phyloP scores from a whole-genome alignment of 1,140 invertebrate genomes.

The Drosophila jambulina region DNA sequence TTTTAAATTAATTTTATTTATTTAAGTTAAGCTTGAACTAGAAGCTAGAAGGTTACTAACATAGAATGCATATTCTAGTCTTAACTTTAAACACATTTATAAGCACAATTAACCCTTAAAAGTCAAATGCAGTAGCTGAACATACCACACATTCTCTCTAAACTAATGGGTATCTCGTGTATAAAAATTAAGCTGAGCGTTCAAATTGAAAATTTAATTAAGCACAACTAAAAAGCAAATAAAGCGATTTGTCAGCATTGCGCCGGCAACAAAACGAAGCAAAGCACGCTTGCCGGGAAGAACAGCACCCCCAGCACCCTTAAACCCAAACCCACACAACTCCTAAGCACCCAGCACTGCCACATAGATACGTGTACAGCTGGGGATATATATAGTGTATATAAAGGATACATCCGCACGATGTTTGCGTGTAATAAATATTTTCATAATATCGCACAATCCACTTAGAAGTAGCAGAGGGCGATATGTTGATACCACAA shows the following conservation, averaged over 20 bases:
- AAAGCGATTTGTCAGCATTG: constrained; percentile 68
- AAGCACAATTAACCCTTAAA: background rate
- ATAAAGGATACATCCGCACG: constrained; percentile 19
- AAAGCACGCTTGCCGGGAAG: constrained; percentile 4
- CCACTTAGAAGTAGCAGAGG: constrained; percentile 58
- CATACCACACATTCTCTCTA: too few relatives aligned
- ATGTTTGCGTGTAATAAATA: constrained; percentile 77
- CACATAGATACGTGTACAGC: constrained; percentile 6
- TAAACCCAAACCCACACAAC: background rate
- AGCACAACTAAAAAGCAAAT: constrained; percentile 69
- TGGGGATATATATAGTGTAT: constrained; percentile 3
- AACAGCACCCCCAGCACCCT: background rate
- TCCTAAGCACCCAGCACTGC: constrained; percentile 9
- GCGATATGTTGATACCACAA: constrained; percentile 43
- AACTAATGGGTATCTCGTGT: constrained; percentile 22
- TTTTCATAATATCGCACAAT: constrained; percentile 75
- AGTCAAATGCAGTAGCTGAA: background rate
- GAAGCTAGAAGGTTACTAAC: too few relatives aligned
- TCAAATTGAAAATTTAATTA: constrained; percentile 76
- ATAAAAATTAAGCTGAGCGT: constrained; percentile 44
- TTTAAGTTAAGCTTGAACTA: too few relatives aligned
- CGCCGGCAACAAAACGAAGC: constrained; percentile 43
- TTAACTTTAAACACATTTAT: background rate
- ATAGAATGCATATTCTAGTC: background rate
- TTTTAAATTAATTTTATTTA: background rate